phyloP scores from a whole-genome alignment of 1,140 invertebrate genomes.

The Drosophila fuyamai region DNA sequence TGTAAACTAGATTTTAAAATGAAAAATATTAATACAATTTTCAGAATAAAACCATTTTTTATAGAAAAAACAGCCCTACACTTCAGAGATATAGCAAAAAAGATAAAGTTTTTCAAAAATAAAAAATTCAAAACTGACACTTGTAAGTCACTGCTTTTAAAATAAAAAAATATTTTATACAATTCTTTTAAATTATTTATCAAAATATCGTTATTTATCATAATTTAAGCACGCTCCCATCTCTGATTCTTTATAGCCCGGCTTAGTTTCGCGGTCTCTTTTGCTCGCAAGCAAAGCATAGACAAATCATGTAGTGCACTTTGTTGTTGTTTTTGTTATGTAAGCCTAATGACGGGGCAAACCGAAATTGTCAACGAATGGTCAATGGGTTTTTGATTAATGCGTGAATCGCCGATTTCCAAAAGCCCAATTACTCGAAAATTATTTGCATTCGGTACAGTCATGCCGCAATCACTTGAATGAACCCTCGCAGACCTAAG shows the following conservation, averaged over 20 bases:
- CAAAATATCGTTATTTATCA: too few species aligned
- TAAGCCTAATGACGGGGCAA: constrained; percentile 45
- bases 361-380: constrained; percentile 62
- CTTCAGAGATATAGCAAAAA: too few species aligned
- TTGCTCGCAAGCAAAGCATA: constrained; percentile 26
- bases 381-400: constrained; percentile 78
- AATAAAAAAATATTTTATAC: too few species aligned
- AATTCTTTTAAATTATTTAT: too few species aligned
- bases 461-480: constrained; percentile 69
- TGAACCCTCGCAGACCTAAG: constrained; percentile 61
- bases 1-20: too few species aligned
- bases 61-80: too few species aligned
- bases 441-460: constrained; percentile 69
- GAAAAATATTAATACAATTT: too few species aligned
- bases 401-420: constrained; percentile 70
- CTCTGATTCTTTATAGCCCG: constrained; percentile 51
- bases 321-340: constrained; percentile 54
- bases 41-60: too few species aligned
- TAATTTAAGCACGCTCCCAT: neutral
- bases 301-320: constrained; percentile 48
- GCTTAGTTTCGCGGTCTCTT: constrained; percentile 39
- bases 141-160: too few species aligned
- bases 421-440: constrained; percentile 58
- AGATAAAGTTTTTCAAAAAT: too few species aligned
- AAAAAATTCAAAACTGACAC: too few species aligned